Evolutionary conservation across 2,113 vertebrate species (phyloP), one percentile per base, ranked within the genome.

Genomic region (Neofelis nebulosa): DNA sequence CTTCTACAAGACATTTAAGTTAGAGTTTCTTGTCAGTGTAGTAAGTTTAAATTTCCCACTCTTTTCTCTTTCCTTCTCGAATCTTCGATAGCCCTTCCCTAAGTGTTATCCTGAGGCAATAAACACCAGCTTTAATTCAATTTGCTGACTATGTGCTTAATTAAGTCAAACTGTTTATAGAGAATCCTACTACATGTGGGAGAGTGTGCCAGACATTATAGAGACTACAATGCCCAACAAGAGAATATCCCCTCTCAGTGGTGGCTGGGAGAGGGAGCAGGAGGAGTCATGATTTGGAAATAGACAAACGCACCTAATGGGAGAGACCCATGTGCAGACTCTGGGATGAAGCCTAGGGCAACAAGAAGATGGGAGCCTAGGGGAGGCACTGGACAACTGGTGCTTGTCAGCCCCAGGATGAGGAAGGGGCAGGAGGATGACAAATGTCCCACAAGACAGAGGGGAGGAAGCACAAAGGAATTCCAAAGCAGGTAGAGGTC

Each of bases 21-120:
- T 33, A 50, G 5, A 65, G 5, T 94, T 71, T 93, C 63, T 93
- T 88, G 50, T 31, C 18, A 36, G 69, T 13, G 29, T 45, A 81
- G 8, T 71, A 41, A 36, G 89, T 73, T 84, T 71, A 79, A 71
- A 71, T 92, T 71, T 90, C 16, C 18, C 33, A 38, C 7, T 79
- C 55, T 81, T 92, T 45, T 5, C 33, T 66, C 45, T 95, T 79
- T 87, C 52, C 74, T 94, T 89, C 41, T 93, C 14, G 21, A 89
- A 31, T 76, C 69, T 88, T 95, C 18, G 57, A 9, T 29, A 94
- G 1, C 38, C 29, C 31, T n/a, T 84, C 31, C 4, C 57, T 82
- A 63, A 63, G 25, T 88, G 38, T 23, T 94, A 90, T 55, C 27
- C 33, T 48, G 16, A 69, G 81, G 6, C 5, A 79, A 3, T 86